Percentiles rank a stretch among this genome's conserved stretches.
These are phyloP conservation scores for Crypturellus tataupa DNA, from an alignment of 2,797 vertebrate genomes.

Conservation along the genomic window DNA sequence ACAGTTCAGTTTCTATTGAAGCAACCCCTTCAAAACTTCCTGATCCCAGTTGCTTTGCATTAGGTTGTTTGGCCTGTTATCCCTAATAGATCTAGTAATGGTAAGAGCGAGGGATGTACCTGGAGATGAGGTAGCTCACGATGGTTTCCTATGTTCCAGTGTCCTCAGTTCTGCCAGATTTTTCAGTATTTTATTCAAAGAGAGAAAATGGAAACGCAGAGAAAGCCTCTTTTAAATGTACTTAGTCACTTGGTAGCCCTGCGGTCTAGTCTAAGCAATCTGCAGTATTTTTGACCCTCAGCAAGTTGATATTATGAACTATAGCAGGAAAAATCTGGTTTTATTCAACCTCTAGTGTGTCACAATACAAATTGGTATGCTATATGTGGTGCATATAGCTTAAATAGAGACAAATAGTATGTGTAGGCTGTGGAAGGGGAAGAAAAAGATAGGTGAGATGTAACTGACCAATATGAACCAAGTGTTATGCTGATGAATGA, in stretches of 20 bases:
- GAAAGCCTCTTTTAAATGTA: rapidly evolving
- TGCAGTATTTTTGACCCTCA: neutral
- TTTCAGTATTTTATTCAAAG: neutral
- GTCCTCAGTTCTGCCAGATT: neutral
- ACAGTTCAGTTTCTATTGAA: neutral
- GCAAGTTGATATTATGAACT: neutral
- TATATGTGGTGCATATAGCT: neutral
- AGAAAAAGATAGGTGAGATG: neutral
- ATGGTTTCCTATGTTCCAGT: neutral
- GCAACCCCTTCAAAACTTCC: slow-evolving; percentile 21
- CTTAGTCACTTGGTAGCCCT: neutral
- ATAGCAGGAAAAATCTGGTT: neutral
- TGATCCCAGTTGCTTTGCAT: neutral
- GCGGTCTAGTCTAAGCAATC: neutral
- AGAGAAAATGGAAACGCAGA: neutral
- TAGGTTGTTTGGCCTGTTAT: slow-evolving; percentile 11
- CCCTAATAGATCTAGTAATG: neutral
- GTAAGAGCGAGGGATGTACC: neutral
- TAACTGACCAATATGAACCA: neutral
- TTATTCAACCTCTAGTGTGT: neutral
- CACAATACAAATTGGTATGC: neutral
- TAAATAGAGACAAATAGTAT: neutral
- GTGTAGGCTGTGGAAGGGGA: neutral
- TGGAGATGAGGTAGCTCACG: neutral
- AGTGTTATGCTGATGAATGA: neutral